Base-by-base conservation (phyloP, 2,888 invertebrate species). In the Deilephila porcellus region DNA sequence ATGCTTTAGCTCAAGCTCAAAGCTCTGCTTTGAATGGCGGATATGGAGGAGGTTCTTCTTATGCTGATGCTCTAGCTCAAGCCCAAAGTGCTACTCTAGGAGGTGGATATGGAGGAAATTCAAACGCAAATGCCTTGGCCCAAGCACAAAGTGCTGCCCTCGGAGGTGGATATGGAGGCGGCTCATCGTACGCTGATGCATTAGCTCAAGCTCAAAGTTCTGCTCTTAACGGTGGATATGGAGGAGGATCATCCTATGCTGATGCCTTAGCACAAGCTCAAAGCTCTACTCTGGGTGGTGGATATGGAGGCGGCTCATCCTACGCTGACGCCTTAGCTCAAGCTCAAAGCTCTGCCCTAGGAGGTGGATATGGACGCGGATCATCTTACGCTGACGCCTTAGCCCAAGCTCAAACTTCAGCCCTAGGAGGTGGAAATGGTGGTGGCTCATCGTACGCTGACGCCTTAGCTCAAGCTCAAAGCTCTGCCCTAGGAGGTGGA, bases 111-210 rank as follows among this genome's bases (percentile, higher is more conserved):
- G 45, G 17, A 34, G 62, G 34, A n/a, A n/a, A n/a, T n/a, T 70
- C 70, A 0, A 7, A 70, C 6, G 53, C 70, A 7, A 8, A 70
- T 17, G 70, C 70, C 17, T 11, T 70, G 1, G 53, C 53, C 29
- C 52, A 70, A 19, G 70, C 53, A 5, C 70, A 70, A 60, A 74
- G 20, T 14, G 2, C 32, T 19, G 52, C 60, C 4, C 73, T 53
- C 20, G 76, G 76, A 17, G 79, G 77, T 29, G 8, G 32, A 32
- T 32, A 32, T 32, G 32, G 70, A 14, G 71, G 80, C 7, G 74
- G 74, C 1, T 60, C 74, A 1, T 37, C 37, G 0, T 71, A 74
- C 63, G 77, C 78, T 20, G 75, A 77, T 14, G 76, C 79, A 8
- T n/a, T 72, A 4, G 72, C 74, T n/a, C 53, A 75, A 60, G 37